These are phyloP conservation scores for Tupaia tana DNA, from an alignment of 2,113 vertebrate species.

Conservation along the genomic window DNA sequence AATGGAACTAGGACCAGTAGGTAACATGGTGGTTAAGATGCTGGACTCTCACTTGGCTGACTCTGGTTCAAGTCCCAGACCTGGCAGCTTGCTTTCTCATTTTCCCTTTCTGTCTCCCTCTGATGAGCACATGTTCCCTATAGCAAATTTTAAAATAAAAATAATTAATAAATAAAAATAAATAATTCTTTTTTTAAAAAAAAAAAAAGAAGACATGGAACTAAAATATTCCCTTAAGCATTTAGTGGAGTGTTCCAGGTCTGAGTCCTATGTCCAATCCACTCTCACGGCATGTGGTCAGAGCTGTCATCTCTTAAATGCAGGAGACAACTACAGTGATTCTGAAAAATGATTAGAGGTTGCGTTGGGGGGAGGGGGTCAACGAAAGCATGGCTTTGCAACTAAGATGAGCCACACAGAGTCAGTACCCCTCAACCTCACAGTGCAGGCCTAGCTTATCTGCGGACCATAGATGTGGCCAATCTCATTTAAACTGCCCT, in stretches of 20 bases:
- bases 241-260: neutral
- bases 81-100: too few species aligned
- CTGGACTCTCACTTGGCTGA: too few species aligned
- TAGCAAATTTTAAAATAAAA: too few species aligned
- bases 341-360: neutral
- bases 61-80: too few species aligned
- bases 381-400: neutral
- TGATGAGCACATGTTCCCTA: too few species aligned
- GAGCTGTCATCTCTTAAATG: neutral
- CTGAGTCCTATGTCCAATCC: neutral
- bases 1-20: too few species aligned
- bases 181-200: too few species aligned
- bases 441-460: neutral
- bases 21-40: too few species aligned
- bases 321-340: neutral
- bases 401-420: neutral
- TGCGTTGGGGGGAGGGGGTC: accelerated
- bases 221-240: neutral
- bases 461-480: neutral
- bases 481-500: neutral
- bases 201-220: neutral
- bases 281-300: neutral
- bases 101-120: too few species aligned
- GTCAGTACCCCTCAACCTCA: neutral
- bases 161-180: too few species aligned